Conservation (phyloP, 1,140 invertebrate species). For the Harpegnathos saltator region DNA sequence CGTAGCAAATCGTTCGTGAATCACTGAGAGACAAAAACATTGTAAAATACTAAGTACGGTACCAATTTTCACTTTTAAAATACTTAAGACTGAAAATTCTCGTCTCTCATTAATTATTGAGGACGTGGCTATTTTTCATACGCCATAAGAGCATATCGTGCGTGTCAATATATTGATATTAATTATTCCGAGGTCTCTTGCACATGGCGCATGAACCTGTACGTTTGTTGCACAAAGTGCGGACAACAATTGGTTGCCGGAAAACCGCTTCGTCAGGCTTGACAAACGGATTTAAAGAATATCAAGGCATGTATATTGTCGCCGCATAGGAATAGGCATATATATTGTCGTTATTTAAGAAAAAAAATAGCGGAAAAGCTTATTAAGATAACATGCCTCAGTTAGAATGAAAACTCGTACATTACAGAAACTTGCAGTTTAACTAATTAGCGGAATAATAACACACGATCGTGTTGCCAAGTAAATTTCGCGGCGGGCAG, state of each 20-base stretch:
- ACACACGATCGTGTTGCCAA: constrained; percentile 8
- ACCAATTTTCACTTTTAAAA: background rate
- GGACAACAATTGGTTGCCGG: constrained; percentile 37
- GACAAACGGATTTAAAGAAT: constrained; percentile 40
- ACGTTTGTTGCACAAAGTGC: constrained; percentile 4
- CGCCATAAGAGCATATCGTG: constrained; percentile 7
- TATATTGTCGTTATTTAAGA: constrained; percentile 33
- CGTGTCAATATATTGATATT: constrained; percentile 51
- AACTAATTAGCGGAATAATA: constrained; percentile 38
- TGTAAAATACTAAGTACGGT: constrained; percentile 1
- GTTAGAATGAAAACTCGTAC: background rate
- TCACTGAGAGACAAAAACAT: constrained; percentile 15
- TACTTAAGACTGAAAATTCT: constrained; percentile 14
- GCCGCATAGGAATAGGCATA: too few species aligned
- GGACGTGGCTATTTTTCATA: constrained; percentile 42
- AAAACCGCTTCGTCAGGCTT: constrained; percentile 29
- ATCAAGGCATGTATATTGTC: constrained; percentile 19
- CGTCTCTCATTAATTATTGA: constrained; percentile 53
- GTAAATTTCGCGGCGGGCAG: background rate
- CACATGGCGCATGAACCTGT: constrained; percentile 17
- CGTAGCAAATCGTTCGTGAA: constrained; percentile 42
- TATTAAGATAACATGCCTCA: constrained; percentile 20
- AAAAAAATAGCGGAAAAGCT: background rate
- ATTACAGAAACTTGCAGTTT: background rate
- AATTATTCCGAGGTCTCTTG: constrained; percentile 31